Percentiles rank a stretch among this genome's conserved stretches.
phyloP scores from a whole-genome alignment of 2,888 invertebrate genomes.

The Erebia epiphron region DNA sequence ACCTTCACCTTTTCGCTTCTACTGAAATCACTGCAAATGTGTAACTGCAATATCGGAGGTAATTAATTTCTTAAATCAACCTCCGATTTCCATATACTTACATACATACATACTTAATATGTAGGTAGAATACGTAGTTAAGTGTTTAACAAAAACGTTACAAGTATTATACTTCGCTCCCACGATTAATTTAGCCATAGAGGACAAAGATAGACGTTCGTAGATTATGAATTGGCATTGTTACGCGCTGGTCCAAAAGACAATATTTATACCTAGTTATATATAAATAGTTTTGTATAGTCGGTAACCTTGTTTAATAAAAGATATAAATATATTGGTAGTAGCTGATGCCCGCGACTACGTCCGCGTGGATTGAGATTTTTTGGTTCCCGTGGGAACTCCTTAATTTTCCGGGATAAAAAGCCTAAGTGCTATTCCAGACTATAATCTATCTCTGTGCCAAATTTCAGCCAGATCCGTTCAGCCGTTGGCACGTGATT shows the following conservation, averaged over 20 bases:
- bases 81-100: conserved; percentile 5
- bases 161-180: conserved; percentile 31
- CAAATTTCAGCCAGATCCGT: too few relatives aligned
- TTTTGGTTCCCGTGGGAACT: too few relatives aligned
- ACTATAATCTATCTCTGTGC: too few relatives aligned
- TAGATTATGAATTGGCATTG: conserved; percentile 45
- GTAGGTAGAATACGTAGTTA: background rate
- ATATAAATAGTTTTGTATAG: conserved; percentile 6
- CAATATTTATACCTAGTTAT: conserved; percentile 11
- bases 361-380: too few relatives aligned
- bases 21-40: background rate
- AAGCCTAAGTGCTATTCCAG: too few relatives aligned
- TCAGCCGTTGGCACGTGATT: too few relatives aligned
- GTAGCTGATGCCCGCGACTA: too few relatives aligned
- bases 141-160: conserved; percentile 20
- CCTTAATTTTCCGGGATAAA: too few relatives aligned
- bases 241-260: conserved; percentile 35
- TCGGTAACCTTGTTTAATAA: background rate
- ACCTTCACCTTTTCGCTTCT: background rate
- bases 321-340: too few relatives aligned
- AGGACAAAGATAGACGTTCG: conserved; percentile 40
- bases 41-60: background rate
- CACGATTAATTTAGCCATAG: conserved; percentile 41
- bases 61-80: background rate
- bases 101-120: background rate